These are phyloP conservation scores for Tetanocera ferruginea DNA, from an alignment of 2,888 invertebrate species.

Conservation along the genomic window DNA sequence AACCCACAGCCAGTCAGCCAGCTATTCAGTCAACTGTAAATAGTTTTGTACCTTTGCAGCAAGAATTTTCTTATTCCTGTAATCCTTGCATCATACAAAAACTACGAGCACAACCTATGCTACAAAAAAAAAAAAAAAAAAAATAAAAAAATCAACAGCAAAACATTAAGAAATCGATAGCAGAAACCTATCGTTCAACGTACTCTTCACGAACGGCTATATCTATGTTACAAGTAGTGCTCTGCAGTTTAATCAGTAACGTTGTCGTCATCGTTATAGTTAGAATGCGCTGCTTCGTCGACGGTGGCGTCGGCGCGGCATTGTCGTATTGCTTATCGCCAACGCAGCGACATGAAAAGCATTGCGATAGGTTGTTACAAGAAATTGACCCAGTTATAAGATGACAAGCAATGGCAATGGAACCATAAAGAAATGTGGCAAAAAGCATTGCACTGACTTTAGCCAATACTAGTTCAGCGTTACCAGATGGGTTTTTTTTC, in stretches of 20 bases:
- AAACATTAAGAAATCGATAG: slow-evolving; percentile 13
- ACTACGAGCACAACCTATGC: too few species aligned
- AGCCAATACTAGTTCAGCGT: too few species aligned
- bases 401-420: slow-evolving; percentile 13
- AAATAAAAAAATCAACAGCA: too few species aligned
- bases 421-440: background rate
- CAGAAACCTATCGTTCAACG: background rate
- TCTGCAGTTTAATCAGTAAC: background rate
- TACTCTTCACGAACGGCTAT: background rate
- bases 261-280: background rate
- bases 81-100: too few species aligned
- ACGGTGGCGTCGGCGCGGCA: background rate
- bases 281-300: background rate
- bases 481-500: too few species aligned
- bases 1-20: background rate
- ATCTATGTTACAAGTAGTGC: background rate
- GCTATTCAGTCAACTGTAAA: background rate
- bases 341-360: background rate
- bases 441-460: background rate
- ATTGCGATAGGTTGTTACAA: background rate
- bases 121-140: too few species aligned
- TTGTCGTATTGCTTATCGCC: background rate
- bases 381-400: slow-evolving; percentile 19
- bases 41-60: too few species aligned
- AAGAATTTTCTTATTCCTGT: too few species aligned